Conservation (phyloP, 2,888 invertebrate species). For the Drosophila flavopinicola region DNA sequence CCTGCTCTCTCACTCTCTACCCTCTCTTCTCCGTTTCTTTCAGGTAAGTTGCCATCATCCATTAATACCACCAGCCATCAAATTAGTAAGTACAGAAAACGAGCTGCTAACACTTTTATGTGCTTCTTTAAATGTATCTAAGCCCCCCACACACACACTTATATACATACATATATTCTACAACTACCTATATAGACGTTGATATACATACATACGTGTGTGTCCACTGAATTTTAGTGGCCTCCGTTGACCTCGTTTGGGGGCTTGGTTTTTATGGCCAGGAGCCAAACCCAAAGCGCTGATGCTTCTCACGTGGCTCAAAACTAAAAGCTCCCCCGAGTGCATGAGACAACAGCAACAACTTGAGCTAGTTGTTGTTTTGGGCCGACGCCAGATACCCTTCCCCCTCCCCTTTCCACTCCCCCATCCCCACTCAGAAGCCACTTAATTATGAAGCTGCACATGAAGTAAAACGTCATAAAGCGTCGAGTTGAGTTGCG, state of each 20-base stretch:
- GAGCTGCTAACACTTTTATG: constrained; percentile 78
- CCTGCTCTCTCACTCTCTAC: constrained; percentile 14
- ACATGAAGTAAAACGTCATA: constrained; percentile 80
- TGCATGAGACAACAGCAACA: constrained; percentile 51
- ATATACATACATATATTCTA: constrained; percentile 11
- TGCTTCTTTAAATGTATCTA: constrained; percentile 67
- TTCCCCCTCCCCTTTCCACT: background rate
- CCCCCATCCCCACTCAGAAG: constrained; percentile 34
- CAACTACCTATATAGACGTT: constrained; percentile 16
- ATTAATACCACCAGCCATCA: constrained; percentile 75
- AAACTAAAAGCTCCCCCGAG: constrained; percentile 79
- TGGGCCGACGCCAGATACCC: background rate
- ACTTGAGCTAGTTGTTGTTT: constrained; percentile 33
- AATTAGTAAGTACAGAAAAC: constrained; percentile 80
- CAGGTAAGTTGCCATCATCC: constrained; percentile 76
- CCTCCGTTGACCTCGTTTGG: constrained; percentile 76
- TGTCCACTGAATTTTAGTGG: constrained; percentile 70
- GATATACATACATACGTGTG: constrained; percentile 20
- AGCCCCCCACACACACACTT: constrained; percentile 7
- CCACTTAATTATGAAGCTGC: constrained; percentile 79
- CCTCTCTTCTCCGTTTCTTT: constrained; percentile 48
- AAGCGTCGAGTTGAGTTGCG: constrained; percentile 75
- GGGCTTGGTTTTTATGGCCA: constrained; percentile 74
- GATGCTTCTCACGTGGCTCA: constrained; percentile 79
- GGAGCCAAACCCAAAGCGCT: constrained; percentile 61